Conservation (phyloP, 2,888 invertebrate genomes). For the Mesochorus sp. region DNA sequence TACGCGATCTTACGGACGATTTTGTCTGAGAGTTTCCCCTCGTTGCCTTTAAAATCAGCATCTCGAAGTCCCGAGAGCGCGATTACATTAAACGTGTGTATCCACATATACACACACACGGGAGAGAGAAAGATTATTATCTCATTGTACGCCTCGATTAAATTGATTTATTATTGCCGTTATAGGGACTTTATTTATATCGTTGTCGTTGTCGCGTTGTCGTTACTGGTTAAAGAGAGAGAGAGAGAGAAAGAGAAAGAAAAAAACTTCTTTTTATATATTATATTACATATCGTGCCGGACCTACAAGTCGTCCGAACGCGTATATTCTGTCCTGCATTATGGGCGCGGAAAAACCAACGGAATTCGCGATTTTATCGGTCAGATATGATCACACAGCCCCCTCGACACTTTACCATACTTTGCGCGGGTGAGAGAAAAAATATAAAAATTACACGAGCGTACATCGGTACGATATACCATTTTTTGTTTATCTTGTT, state of each 20-base stretch:
- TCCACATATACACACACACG: background rate
- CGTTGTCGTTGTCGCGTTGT: conserved; percentile 51
- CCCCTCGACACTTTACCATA: background rate
- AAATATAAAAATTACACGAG: background rate
- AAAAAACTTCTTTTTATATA: conserved; percentile 50
- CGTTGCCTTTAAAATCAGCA: conserved; percentile 35
- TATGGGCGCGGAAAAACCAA: conserved; percentile 22
- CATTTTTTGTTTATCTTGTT: background rate
- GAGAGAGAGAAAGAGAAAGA: too few species aligned
- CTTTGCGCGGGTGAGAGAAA: background rate
- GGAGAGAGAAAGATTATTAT: conserved; percentile 47
- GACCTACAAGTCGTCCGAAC: background rate
- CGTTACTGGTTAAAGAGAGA: conserved; percentile 7
- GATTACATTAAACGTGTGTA: conserved; percentile 68
- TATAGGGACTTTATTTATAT: conserved; percentile 69
- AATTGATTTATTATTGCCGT: conserved; percentile 74
- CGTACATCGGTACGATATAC: background rate
- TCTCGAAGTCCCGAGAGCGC: conserved; percentile 66
- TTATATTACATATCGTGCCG: too few species aligned
- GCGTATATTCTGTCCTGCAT: background rate
- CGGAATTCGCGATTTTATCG: conserved; percentile 50
- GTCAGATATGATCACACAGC: conserved; percentile 22
- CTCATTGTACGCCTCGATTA: conserved; percentile 72
- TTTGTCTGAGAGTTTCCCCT: conserved; percentile 12
- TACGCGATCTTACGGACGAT: conserved; percentile 27